Percentiles rank a stretch among this genome's conserved stretches.
Evolutionary conservation across 1,140 invertebrate genomes (phyloP).

Genomic region (Glossosoma conforme): DNA sequence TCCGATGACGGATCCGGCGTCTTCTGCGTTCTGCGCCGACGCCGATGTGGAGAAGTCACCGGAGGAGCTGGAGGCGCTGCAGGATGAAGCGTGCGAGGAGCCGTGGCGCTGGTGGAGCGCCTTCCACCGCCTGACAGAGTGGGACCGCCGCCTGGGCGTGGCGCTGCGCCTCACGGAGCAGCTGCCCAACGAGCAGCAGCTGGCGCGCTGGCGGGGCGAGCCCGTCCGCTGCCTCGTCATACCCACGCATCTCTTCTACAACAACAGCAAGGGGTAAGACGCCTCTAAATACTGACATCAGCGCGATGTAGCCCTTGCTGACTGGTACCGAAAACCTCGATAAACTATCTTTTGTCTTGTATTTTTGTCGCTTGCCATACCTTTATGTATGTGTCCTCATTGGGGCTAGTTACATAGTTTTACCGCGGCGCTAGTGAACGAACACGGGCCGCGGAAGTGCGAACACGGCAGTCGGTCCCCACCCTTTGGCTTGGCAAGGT

Average conservation of each 20-base stretch:
- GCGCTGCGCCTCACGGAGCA: constrained; percentile 59
- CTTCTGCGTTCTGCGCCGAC: neutral
- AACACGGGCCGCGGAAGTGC: too few species aligned
- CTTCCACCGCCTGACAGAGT: constrained; percentile 71
- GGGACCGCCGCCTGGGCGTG: constrained; percentile 70
- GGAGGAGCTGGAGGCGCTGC: neutral
- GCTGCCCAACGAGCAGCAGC: constrained; percentile 58
- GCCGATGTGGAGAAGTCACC: too few species aligned
- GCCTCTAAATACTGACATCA: neutral
- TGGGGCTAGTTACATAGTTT: too few species aligned
- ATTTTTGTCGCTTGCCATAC: too few species aligned
- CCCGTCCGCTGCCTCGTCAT: constrained; percentile 83
- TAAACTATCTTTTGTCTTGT: too few species aligned
- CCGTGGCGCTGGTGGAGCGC: constrained; percentile 87
- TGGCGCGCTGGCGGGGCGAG: constrained; percentile 89
- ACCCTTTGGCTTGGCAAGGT: too few species aligned
- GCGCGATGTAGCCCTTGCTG: neutral
- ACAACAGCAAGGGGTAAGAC: constrained; percentile 65
- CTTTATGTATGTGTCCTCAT: too few species aligned
- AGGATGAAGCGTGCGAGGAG: too few species aligned
- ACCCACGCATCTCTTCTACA: constrained; percentile 74
- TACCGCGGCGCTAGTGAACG: too few species aligned
- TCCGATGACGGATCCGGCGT: constrained; percentile 55
- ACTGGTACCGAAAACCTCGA: too few species aligned
- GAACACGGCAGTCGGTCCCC: too few species aligned